A percentile compares a stretch with the other conserved stretches of the same genome.
Evolutionary conservation across 2,113 vertebrate genomes (phyloP).

Genomic region (Empidonax alnorum): DNA sequence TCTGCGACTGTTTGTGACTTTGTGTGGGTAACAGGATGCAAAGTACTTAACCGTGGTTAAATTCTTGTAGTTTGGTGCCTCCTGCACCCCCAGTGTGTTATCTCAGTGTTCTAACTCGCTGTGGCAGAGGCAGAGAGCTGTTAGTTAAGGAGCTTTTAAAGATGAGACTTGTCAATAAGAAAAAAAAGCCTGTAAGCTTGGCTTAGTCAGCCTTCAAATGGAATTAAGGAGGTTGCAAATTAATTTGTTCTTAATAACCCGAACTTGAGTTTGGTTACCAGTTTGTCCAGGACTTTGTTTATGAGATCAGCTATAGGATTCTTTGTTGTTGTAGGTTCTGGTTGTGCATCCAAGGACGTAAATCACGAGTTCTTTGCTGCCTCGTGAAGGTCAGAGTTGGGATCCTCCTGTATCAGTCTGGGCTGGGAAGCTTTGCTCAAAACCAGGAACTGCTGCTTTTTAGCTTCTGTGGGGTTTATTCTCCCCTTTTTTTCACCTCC

Average conservation of each 20-base stretch:
- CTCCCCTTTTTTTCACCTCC: neutral
- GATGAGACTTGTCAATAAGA: neutral
- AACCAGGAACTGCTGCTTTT: neutral
- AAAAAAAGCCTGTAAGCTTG: neutral
- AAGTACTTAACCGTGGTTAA: neutral
- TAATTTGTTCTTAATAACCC: neutral
- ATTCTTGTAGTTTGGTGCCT: neutral
- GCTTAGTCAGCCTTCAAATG: neutral
- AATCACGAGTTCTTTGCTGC: neutral
- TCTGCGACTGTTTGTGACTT: neutral
- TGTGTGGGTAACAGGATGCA: neutral
- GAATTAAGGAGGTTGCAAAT: neutral
- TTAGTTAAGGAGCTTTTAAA: neutral
- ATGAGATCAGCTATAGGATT: neutral
- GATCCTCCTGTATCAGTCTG: neutral
- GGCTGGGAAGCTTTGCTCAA: neutral
- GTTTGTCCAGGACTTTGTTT: neutral
- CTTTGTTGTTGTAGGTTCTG: neutral
- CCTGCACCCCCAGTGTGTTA: neutral
- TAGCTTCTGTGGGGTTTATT: rapidly evolving
- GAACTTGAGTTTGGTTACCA: neutral
- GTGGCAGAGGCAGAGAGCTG: neutral
- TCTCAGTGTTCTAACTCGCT: neutral
- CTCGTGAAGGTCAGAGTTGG: neutral
- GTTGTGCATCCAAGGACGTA: neutral